Evolutionary conservation across 2,113 vertebrate species (phyloP).

Genomic region (Ctenomys sociabilis): DNA sequence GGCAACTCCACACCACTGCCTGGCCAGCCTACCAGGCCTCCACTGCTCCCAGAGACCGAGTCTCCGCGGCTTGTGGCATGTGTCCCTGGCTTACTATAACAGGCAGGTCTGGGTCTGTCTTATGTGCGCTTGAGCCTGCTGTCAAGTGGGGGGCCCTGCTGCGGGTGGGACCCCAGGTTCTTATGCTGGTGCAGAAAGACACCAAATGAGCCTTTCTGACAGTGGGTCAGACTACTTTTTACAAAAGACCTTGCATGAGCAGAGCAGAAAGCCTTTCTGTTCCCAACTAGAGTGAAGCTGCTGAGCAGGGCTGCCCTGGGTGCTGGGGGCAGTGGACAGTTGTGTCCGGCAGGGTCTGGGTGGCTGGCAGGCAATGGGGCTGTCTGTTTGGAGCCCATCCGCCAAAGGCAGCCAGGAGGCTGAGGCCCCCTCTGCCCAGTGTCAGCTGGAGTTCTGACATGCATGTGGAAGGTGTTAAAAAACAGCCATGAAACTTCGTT

Average conservation of each 20-base stretch:
- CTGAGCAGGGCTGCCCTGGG: not conserved
- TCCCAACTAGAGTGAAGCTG: too few relatives aligned
- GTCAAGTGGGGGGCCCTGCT: too few relatives aligned
- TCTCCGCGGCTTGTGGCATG: not conserved
- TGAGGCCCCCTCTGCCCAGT: not conserved
- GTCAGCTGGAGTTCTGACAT: not conserved
- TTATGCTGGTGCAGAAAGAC: not conserved
- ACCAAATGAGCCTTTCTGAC: not conserved
- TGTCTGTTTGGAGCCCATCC: fast-evolving
- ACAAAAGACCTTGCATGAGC: not conserved
- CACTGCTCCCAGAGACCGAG: not conserved
- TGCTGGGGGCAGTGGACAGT: not conserved
- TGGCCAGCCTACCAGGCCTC: not conserved
- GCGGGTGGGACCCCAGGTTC: not conserved
- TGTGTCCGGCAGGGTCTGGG: fast-evolving
- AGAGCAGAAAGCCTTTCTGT: not conserved
- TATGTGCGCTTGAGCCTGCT: not conserved
- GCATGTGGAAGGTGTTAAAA: not conserved
- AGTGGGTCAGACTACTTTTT: not conserved
- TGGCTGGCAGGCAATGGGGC: fast-evolving
- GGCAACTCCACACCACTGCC: not conserved
- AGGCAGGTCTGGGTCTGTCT: not conserved
- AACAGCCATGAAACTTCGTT: not conserved
- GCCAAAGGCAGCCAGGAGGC: not conserved
- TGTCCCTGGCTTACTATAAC: not conserved